Conservation (phyloP, 1,140 invertebrate genomes). For the Lucilia cuprina region DNA sequence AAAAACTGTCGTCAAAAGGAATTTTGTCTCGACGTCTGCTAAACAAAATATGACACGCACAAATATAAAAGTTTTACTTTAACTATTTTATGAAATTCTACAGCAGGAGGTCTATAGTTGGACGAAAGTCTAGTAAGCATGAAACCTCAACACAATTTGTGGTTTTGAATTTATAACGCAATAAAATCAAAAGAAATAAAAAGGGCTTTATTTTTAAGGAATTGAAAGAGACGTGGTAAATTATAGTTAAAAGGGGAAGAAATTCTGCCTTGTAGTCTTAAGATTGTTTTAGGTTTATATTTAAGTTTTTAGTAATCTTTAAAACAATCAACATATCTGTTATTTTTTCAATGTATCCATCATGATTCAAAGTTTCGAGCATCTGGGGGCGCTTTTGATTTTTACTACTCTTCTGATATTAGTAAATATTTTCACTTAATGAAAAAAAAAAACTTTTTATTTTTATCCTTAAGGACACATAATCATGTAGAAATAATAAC, state of each 20-base stretch:
- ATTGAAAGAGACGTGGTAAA: background rate
- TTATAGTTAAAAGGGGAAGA: background rate
- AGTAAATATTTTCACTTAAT: background rate
- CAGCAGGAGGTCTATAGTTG: background rate
- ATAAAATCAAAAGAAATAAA: background rate
- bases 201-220: background rate
- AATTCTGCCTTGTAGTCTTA: background rate
- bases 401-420: background rate
- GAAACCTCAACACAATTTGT: conserved; percentile 19
- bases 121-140: background rate
- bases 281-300: too few relatives aligned
- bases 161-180: background rate
- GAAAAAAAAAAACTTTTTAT: background rate
- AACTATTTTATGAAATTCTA: background rate
- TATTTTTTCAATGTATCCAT: too few relatives aligned
- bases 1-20: background rate
- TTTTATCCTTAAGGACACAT: background rate
- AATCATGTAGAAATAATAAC: background rate
- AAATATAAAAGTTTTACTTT: too few relatives aligned
- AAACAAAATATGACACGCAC: background rate
- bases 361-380: too few relatives aligned
- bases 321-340: too few relatives aligned
- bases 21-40: conserved; percentile 21
- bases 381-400: too few relatives aligned
- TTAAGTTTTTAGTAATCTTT: too few relatives aligned